These are phyloP conservation scores for Romanogobio albipinnatus DNA, from an alignment of 2,113 vertebrate species.

Conservation along the genomic window DNA sequence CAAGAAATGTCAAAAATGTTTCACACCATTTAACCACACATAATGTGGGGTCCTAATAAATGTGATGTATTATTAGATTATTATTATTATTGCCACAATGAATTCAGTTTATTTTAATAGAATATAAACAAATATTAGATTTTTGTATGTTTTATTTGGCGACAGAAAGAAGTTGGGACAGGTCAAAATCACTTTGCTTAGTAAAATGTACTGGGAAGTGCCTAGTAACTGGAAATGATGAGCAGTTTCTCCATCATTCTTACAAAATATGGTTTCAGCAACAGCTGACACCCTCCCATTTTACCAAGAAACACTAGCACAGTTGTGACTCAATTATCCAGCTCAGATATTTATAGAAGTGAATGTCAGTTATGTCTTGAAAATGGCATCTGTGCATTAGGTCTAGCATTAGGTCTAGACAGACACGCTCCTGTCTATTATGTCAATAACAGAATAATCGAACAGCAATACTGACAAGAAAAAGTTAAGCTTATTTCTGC, in stretches of 20 bases:
- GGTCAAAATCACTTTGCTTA: neutral
- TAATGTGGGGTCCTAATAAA: neutral
- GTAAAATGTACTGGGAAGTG: neutral
- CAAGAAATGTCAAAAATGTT: no score
- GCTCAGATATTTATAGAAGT: neutral
- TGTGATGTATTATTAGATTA: neutral
- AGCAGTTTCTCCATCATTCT: neutral
- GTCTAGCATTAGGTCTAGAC: neutral
- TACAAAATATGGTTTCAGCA: neutral
- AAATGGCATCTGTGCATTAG: neutral
- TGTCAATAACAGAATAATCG: neutral
- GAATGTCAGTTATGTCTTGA: constrained; percentile 8
- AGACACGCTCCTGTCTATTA: neutral
- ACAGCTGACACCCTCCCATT: neutral
- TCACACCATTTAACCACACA: neutral
- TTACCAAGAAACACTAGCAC: constrained; percentile 4
- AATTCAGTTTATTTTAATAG: neutral
- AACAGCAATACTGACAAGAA: neutral
- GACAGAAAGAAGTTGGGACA: neutral
- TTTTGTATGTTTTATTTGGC: neutral
- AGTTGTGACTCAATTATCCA: constrained; percentile 2
- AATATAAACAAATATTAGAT: neutral
- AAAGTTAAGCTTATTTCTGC: no score
- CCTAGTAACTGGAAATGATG: neutral
- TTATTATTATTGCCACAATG: no score